Conservation (phyloP, 2,888 invertebrate species). For the Mayetiola destructor region DNA sequence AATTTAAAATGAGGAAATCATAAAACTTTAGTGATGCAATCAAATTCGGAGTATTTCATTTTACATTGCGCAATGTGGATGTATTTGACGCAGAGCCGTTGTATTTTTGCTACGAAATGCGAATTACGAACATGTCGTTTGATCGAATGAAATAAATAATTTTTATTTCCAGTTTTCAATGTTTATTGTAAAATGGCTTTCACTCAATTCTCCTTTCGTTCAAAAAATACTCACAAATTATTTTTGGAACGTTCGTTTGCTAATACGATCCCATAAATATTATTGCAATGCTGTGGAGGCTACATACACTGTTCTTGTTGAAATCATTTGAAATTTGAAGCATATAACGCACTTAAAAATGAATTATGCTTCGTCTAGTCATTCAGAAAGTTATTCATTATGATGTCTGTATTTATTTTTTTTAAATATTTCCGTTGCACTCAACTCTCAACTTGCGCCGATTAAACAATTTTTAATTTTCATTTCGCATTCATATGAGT, state of each 20-base stretch:
- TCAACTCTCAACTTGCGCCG: background rate
- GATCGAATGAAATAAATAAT: no score
- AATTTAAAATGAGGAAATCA: constrained; percentile 7
- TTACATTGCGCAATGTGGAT: background rate
- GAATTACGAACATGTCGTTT: no score
- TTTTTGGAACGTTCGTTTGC: no score
- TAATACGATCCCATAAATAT: no score
- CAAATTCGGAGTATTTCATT: background rate
- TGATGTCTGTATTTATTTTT: background rate
- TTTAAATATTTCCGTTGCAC: background rate
- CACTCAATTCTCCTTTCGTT: no score
- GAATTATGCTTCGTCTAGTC: constrained; percentile 5
- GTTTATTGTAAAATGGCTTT: no score
- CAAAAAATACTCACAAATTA: no score
- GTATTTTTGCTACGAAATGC: no score
- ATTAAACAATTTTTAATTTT: background rate
- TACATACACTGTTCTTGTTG: no score
- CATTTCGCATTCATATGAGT: background rate
- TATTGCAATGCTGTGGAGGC: no score
- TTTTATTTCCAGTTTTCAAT: no score
- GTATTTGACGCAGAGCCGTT: background rate
- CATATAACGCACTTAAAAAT: background rate
- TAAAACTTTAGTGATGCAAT: constrained; percentile 8
- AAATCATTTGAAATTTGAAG: no score
- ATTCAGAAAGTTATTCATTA: constrained; percentile 3